These are phyloP conservation scores for Trachelus troglodyta DNA, from an alignment of 2,888 invertebrate genomes.

Conservation along the genomic window DNA sequence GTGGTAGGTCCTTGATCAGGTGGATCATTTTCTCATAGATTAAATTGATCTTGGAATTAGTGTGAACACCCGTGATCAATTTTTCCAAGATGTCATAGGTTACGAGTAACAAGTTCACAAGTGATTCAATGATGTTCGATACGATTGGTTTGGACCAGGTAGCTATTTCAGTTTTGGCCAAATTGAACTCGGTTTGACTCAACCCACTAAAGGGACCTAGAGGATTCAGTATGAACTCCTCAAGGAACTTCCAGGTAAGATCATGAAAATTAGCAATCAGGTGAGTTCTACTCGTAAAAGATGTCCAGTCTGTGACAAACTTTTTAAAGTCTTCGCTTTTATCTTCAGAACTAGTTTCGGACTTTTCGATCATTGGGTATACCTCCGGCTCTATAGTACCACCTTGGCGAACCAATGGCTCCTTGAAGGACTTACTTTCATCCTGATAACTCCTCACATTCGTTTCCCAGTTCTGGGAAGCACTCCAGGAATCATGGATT, in stretches of 20 bases:
- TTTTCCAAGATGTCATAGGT: background rate
- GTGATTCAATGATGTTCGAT: background rate
- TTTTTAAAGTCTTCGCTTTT: background rate
- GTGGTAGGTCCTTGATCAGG: background rate
- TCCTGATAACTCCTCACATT: background rate
- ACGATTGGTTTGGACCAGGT: background rate
- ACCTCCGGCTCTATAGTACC: background rate
- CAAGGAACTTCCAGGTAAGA: background rate
- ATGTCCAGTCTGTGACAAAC: background rate
- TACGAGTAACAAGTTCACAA: background rate
- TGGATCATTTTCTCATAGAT: background rate
- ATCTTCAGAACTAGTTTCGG: background rate
- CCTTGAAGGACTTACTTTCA: background rate
- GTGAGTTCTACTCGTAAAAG: background rate
- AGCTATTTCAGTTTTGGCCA: background rate
- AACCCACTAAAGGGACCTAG: background rate
- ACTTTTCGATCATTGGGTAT: background rate
- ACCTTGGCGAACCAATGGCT: background rate
- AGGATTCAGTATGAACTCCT: background rate
- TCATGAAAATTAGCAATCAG: background rate
- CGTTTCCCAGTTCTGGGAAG: background rate
- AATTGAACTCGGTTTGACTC: background rate
- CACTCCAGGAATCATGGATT: background rate
- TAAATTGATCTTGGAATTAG: background rate
- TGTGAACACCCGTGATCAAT: background rate